phyloP scores from a whole-genome alignment of 2,888 invertebrate species.

The Caenorhabditis zanzibari region DNA sequence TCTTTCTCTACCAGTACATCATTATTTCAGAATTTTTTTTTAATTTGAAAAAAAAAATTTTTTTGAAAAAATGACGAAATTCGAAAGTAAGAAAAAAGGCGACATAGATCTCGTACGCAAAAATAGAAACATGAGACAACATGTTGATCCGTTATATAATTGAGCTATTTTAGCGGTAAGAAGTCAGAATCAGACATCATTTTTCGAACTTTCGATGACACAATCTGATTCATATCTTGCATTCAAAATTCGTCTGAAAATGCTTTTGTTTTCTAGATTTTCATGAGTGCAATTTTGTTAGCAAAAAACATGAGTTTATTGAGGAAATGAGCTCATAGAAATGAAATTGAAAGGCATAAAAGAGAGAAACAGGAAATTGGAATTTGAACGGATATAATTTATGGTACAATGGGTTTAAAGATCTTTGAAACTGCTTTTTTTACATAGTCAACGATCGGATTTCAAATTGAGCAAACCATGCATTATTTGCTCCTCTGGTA shows the following conservation, averaged over 20 bases:
- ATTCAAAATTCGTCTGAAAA: neutral
- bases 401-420: neutral
- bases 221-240: slow-evolving; percentile 12
- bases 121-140: neutral
- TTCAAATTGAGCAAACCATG: neutral
- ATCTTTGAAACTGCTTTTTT: neutral
- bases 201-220: neutral
- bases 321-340: neutral
- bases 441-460: neutral
- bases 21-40: too few species aligned
- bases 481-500: neutral
- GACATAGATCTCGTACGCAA: too few species aligned
- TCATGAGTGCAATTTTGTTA: neutral
- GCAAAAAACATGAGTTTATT: neutral
- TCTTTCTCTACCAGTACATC: too few species aligned
- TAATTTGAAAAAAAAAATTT: too few species aligned
- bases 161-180: neutral
- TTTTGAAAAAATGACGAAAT: too few species aligned
- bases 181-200: too few species aligned
- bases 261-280: neutral
- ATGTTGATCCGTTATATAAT: neutral
- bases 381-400: neutral
- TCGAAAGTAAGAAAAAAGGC: too few species aligned
- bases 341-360: neutral
- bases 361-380: neutral